Evolutionary conservation across 2,113 vertebrate species (phyloP), one percentile per base, ranked within the genome.

Genomic region (Nymphicus hollandicus): DNA sequence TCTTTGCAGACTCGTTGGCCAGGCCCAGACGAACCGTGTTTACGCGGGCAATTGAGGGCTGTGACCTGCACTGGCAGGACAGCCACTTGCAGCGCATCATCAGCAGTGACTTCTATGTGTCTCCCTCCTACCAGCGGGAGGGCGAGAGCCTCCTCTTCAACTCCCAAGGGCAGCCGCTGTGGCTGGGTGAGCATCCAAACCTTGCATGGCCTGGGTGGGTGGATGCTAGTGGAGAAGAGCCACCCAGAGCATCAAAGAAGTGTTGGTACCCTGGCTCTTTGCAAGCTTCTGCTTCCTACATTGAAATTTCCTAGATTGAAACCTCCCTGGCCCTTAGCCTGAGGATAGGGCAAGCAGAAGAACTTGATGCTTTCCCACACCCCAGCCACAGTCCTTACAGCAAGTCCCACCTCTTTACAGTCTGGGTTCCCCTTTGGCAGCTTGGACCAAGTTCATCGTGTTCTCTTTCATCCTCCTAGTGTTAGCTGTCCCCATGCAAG

Each of bases 1-100:
- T 94, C 87, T 91, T 80, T 52, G 55, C 96, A 99, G 99, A 99
- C 95, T 99, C 99, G 0, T 97, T 99, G 97, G 98, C 99, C 83
- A 97, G 99, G 96, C 99, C 99, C 33, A 97, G 99, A 95, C 97
- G 99, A 96, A 99, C 99, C 0, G 99, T 99, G 82, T 99, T 99
- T 98, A 99, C 98, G 13, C 98, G 99, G 41, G 99, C 99, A 1
- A 98, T 99, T 0, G 99, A 99, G 96, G 99, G 99, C 35, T 99
- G 99, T 74, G 99, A 99, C 96, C 98, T 99, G 41, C 99, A 99
- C 97, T 99, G 99, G 99, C 99, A 99, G 98, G 99, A 99, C 97
- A 99, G 99, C 97, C 99, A 99, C 96, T 98, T 99, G 78, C 99
- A 99, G 97, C 98, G 99, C 97, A 99, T 99, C 97, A 99, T 99